Evolutionary conservation across 2,113 vertebrate genomes (phyloP).

Genomic region (Halcyon senegalensis): DNA sequence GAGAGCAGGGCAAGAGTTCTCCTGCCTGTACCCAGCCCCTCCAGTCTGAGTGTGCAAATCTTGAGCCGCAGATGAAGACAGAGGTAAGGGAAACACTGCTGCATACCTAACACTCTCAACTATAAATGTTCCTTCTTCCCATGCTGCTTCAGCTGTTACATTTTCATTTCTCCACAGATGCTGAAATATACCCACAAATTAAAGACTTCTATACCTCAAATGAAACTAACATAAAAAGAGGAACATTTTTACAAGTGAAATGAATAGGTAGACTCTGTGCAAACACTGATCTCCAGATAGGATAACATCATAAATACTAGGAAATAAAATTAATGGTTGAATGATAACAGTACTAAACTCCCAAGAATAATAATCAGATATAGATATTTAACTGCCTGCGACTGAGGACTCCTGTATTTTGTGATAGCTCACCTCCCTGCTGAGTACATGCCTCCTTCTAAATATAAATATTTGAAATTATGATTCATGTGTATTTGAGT

Average conservation of each 20-base stretch:
- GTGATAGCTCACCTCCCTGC: conserved; percentile 5
- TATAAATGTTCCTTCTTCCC: background rate
- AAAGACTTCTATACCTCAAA: background rate
- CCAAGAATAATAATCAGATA: conserved; percentile 41
- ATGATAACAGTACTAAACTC: conserved; percentile 6
- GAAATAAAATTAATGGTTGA: conserved; percentile 57
- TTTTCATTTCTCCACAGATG: background rate
- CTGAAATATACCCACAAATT: conserved; percentile 2
- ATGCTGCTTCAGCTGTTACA: background rate
- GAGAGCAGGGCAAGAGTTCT: background rate
- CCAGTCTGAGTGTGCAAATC: background rate
- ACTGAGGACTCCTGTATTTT: conserved; percentile 22
- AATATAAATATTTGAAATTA: conserved; percentile 46
- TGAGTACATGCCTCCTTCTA: background rate
- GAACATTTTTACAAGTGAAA: conserved; percentile 14
- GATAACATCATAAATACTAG: conserved; percentile 32
- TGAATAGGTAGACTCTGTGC: background rate
- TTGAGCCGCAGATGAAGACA: background rate
- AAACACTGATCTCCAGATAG: conserved; percentile 31
- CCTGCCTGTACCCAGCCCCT: background rate
- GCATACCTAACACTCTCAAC: background rate
- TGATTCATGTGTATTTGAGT: background rate
- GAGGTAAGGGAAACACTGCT: background rate
- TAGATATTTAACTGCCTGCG: conserved; percentile 27
- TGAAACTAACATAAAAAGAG: background rate